Conservation (phyloP, 2,113 vertebrate genomes). For the Myodes glareolus region DNA sequence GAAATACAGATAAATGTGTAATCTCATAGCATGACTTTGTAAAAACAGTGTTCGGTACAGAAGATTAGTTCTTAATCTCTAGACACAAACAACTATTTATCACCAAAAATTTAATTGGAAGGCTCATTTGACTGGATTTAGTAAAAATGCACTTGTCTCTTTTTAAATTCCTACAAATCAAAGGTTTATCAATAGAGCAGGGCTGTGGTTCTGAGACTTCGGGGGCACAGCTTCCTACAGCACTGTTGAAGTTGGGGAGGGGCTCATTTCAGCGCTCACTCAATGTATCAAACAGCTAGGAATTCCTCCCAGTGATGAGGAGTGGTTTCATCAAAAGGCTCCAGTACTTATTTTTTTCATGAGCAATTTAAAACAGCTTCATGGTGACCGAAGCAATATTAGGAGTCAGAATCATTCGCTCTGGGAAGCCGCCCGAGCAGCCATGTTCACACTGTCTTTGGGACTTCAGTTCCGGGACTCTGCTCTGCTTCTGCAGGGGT, state of each 20-base stretch:
- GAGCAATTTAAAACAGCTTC: constrained; percentile 59
- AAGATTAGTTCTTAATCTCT: constrained; percentile 67
- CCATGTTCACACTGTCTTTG: not conserved
- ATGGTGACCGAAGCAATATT: constrained; percentile 12
- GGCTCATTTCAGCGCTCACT: not conserved
- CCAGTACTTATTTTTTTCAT: constrained; percentile 55
- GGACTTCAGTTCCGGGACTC: constrained; percentile 67
- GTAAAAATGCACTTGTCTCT: constrained; percentile 22
- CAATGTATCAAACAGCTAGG: not conserved
- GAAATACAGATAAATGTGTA: constrained; percentile 24
- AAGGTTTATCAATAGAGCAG: constrained; percentile 3
- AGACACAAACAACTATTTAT: constrained; percentile 66
- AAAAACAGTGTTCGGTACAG: constrained; percentile 63
- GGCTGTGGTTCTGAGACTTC: not conserved
- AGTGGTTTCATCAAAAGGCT: constrained; percentile 38
- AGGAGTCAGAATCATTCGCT: constrained; percentile 20
- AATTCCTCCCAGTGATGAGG: not conserved
- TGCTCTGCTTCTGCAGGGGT: constrained; percentile 83
- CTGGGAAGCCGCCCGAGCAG: not conserved
- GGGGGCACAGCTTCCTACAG: not conserved
- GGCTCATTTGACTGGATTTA: constrained; percentile 43
- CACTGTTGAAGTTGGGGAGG: not conserved
- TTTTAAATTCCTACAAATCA: constrained; percentile 15
- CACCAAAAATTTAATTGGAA: constrained; percentile 64
- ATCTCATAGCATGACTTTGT: not conserved